A percentile compares a stretch with the other conserved stretches of the same genome.
These are phyloP conservation scores for Sisor rabdophorus DNA, from an alignment of 2,113 vertebrate species.

Conservation along the genomic window DNA sequence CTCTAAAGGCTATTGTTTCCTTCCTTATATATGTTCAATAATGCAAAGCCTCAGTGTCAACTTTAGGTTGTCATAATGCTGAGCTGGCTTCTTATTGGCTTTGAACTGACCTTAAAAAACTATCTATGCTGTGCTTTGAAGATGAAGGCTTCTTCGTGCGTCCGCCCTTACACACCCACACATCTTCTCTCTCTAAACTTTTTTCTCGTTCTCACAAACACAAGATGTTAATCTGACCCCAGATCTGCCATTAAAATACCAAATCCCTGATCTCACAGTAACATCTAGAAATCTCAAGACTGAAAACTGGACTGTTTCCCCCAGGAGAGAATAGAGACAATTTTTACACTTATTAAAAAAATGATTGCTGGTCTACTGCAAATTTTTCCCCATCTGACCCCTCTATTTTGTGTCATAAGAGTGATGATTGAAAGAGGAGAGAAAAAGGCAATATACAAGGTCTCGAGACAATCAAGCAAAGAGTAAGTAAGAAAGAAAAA, in stretches of 20 bases:
- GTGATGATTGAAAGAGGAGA: constrained; percentile 22
- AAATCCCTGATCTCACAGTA: not conserved
- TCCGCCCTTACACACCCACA: not conserved
- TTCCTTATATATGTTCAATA: constrained; percentile 48
- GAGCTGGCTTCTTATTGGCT: constrained; percentile 43
- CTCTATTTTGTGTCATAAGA: not conserved
- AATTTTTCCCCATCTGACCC: not conserved
- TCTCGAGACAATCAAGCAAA: constrained; percentile 32
- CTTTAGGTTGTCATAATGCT: constrained; percentile 32
- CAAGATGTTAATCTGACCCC: constrained; percentile 7
- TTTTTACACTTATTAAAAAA: constrained; percentile 10
- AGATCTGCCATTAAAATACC: not conserved
- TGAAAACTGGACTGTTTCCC: not conserved
- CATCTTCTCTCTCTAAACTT: not conserved
- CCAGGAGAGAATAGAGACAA: not conserved
- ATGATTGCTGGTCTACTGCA: not conserved
- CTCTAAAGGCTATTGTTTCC: not conserved
- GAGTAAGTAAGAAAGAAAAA: not conserved
- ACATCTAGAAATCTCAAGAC: not conserved
- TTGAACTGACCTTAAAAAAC: constrained; percentile 51
- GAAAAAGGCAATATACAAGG: not conserved
- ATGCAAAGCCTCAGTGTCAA: constrained; percentile 28
- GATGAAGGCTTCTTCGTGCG: constrained; percentile 20
- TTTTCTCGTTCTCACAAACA: constrained; percentile 1
- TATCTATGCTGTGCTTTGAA: constrained; percentile 38